Percentiles rank a stretch among this genome's conserved stretches.
Conservation (phyloP, 1,140 invertebrate species). For the Penaeus chinensis region DNA sequence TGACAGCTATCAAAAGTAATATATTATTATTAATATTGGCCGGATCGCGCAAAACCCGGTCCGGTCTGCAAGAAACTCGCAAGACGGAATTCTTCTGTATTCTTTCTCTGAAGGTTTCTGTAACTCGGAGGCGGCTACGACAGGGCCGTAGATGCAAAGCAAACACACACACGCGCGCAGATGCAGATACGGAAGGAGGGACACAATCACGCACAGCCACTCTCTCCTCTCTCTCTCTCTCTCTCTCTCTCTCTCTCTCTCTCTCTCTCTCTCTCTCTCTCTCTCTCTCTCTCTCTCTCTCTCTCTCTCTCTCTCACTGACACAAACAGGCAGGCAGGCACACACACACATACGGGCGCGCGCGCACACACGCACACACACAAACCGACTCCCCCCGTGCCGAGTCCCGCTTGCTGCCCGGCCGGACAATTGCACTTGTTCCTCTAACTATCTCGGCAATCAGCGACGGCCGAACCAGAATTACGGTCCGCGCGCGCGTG, state of each 20-base stretch:
- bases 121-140: neutral
- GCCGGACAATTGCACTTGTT: too few relatives aligned
- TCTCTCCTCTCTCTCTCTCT: neutral
- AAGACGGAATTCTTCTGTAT: too few relatives aligned
- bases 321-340: too few relatives aligned
- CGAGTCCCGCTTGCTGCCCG: neutral
- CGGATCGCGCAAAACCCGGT: neutral
- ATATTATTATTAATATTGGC: conserved; percentile 33
- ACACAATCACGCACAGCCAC: neutral
- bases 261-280: neutral
- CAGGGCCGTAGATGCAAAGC: neutral
- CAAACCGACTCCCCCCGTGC: too few relatives aligned
- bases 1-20: conserved; percentile 52
- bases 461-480: neutral
- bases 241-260: neutral
- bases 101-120: too few relatives aligned
- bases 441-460: too few relatives aligned
- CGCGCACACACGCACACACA: neutral
- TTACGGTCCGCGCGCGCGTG: neutral
- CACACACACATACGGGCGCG: neutral
- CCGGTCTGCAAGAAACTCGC: neutral
- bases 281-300: neutral
- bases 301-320: neutral
- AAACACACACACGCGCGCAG: conserved; percentile 15
- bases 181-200: neutral